These are phyloP conservation scores for Reinhardtius hippoglossoides DNA, from an alignment of 2,113 vertebrate species.

Conservation along the genomic window DNA sequence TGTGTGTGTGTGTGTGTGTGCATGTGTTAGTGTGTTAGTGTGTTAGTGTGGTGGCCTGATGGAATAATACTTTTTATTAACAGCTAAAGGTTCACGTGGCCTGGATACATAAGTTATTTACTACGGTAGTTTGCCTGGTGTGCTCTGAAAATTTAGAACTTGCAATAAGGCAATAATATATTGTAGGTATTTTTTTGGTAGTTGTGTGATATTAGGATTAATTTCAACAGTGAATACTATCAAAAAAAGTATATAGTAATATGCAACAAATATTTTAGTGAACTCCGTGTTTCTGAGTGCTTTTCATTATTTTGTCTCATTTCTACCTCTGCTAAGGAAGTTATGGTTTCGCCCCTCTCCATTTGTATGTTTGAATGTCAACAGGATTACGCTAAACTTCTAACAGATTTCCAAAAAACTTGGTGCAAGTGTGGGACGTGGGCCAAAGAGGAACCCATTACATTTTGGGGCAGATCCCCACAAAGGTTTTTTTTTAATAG, in stretches of 20 bases:
- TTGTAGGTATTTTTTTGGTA: too few relatives aligned
- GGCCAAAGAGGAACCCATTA: too few relatives aligned
- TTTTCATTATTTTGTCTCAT: background rate
- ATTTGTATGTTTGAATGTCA: too few relatives aligned
- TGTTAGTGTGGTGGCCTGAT: background rate
- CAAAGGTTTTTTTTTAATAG: too few relatives aligned
- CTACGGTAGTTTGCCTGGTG: background rate
- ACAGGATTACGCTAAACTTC: too few relatives aligned
- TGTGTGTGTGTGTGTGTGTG: conserved; percentile 41
- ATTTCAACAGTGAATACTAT: too few relatives aligned
- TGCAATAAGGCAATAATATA: too few relatives aligned
- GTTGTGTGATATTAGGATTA: background rate
- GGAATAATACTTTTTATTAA: conserved; percentile 20
- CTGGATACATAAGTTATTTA: conserved; percentile 33
- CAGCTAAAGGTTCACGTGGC: background rate
- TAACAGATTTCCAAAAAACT: too few relatives aligned
- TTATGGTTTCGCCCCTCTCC: too few relatives aligned
- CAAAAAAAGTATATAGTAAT: background rate
- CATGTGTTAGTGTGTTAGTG: conserved; percentile 30
- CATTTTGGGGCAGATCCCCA: too few relatives aligned
- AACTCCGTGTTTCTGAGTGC: background rate
- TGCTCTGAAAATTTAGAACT: background rate
- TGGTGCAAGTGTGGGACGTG: too few relatives aligned
- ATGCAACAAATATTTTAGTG: background rate
- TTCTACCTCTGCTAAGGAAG: too few relatives aligned